Evolutionary conservation across 2,797 vertebrate genomes (phyloP), one percentile per base, ranked within the genome.

Genomic region (Graptemys geographica): DNA sequence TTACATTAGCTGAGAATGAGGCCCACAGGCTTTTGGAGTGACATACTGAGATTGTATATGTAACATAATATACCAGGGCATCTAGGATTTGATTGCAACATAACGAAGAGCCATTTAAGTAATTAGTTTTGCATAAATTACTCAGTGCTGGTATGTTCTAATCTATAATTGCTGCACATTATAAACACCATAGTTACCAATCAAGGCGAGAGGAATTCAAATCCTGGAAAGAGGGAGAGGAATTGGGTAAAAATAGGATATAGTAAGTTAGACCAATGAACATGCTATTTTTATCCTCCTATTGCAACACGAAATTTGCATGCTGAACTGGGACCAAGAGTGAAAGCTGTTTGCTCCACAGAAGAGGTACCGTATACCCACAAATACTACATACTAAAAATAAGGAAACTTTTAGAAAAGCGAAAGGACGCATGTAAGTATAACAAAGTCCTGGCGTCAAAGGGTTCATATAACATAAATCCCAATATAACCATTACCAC

Each of bases 121-220:
- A 97, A 98, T 97, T 98, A 98, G 96, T 96, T 97, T 96, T 96
- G 96, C 96, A 97, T 97, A 97, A 97, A 97, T 98, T 97, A 97
- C 96, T 93, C 95, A 95, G 74, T 85, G 95, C 97, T 96, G 79
- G 85, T 96, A 97, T 90, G 86, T 96, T 97, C 94, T 96, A 96
- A 87, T 96, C 93, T 95, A 91, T 97, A 98, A 97, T 96, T 97
- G 96, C 96, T 1, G 59, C 91, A 94, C 84, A 89, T 97, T 97
- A 96, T 89, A 97, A 97, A 96, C 95, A 96, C 95, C 96, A 95
- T 97, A 96, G 96, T 96, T 97, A 97, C 96, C 94, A 97, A 97
- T 97, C 97, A 97, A 97, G 79, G 76, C 55, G 74, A 97, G 85
- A 97, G 41, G 88, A 96, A 96, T 94, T 72, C 0, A 4, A 95